Evolutionary conservation across 2,888 invertebrate species (phyloP).

Genomic region (Furcula furcula): DNA sequence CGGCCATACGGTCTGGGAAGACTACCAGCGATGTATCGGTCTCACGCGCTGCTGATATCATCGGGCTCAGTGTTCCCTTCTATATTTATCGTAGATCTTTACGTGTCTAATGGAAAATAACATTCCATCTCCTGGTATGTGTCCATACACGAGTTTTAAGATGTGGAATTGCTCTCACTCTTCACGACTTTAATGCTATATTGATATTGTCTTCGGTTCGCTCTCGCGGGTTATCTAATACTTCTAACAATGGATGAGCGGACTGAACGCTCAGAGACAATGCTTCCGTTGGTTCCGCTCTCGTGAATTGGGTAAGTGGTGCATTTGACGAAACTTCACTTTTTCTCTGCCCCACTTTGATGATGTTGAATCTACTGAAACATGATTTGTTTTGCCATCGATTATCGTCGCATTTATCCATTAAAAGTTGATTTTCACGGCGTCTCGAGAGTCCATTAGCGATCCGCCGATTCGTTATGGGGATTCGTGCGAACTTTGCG

Average conservation of each 20-base stretch:
- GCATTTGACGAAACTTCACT: slow-evolving; percentile 78
- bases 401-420: slow-evolving; percentile 60
- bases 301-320: slow-evolving; percentile 77
- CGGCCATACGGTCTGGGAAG: slow-evolving; percentile 35
- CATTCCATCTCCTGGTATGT: slow-evolving; percentile 1
- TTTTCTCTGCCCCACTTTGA: slow-evolving; percentile 65
- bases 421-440: slow-evolving; percentile 64
- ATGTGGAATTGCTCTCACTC: slow-evolving; percentile 53
- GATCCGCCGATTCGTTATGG: slow-evolving; percentile 53
- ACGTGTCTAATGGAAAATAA: slow-evolving; percentile 47
- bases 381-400: slow-evolving; percentile 57
- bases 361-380: slow-evolving; percentile 50
- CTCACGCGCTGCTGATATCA: slow-evolving; percentile 67
- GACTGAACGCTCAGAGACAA: slow-evolving; percentile 55
- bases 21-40: slow-evolving; percentile 52
- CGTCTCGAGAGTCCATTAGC: slow-evolving; percentile 52
- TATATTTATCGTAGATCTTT: slow-evolving; percentile 56
- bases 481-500: slow-evolving; percentile 61
- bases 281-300: slow-evolving; percentile 76
- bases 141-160: neutral
- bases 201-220: slow-evolving; percentile 62
- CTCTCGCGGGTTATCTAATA: slow-evolving; percentile 73
- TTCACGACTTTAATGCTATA: slow-evolving; percentile 55
- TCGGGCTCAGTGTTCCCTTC: slow-evolving; percentile 49
- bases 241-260: slow-evolving; percentile 60